phyloP scores from a whole-genome alignment of 1,140 invertebrate genomes.

The Bombus polaris region DNA sequence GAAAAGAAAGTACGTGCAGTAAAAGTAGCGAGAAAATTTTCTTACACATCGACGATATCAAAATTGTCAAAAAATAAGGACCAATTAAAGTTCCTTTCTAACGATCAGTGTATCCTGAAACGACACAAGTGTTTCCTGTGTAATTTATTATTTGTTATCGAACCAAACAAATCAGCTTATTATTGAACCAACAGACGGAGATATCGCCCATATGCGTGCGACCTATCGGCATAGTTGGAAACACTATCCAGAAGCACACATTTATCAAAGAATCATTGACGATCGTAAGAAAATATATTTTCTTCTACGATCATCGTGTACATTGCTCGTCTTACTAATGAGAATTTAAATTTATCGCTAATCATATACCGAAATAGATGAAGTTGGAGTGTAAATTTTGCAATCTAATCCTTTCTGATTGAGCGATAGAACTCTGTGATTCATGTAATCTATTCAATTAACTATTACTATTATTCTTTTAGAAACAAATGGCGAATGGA shows the following conservation, averaged over 20 bases:
- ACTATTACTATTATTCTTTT: not conserved
- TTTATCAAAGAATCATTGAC: not conserved
- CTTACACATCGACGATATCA: no score
- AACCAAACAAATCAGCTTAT: conserved; percentile 29
- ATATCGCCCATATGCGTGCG: conserved; percentile 35
- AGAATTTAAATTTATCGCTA: not conserved
- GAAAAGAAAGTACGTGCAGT: no score
- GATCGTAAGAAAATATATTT: not conserved
- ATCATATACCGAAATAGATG: not conserved
- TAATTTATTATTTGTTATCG: no score
- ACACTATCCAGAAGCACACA: not conserved
- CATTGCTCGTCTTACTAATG: not conserved
- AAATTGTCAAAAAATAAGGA: no score
- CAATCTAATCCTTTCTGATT: not conserved
- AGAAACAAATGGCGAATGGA: not conserved
- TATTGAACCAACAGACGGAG: conserved; percentile 47
- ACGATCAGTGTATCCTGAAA: no score
- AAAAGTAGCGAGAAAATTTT: no score
- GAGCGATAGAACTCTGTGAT: not conserved
- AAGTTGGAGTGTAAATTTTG: not conserved
- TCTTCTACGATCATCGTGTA: no score
- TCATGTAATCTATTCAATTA: not conserved
- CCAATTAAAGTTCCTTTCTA: no score
- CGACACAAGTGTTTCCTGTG: no score
- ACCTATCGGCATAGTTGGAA: not conserved